These are phyloP conservation scores for Lutjanus erythropterus DNA, from an alignment of 2,113 vertebrate genomes.

Conservation along the genomic window DNA sequence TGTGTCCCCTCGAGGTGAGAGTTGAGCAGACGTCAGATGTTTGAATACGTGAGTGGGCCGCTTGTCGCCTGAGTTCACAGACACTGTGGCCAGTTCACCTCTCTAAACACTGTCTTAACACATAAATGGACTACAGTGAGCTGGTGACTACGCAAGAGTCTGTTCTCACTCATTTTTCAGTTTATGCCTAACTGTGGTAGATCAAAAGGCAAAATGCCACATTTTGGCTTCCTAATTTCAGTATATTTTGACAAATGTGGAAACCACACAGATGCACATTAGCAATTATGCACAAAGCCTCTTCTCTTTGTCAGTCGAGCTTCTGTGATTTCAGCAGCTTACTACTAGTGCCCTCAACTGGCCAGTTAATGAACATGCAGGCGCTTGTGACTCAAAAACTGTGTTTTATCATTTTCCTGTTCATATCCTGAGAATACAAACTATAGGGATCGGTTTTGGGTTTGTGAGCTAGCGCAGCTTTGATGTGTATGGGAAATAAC, in stretches of 20 bases:
- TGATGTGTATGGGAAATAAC: not conserved
- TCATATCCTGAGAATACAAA: not conserved
- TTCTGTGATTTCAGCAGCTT: constrained; percentile 20
- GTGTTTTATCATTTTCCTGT: not conserved
- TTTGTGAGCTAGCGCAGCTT: not conserved
- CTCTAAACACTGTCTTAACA: not conserved
- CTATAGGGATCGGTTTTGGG: not conserved
- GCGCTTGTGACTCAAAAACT: not conserved
- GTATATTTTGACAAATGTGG: not conserved
- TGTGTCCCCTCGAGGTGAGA: constrained; percentile 68
- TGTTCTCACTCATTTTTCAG: not conserved
- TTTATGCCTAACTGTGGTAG: not conserved
- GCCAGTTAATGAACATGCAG: constrained; percentile 13
- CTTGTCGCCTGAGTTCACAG: constrained; percentile 42
- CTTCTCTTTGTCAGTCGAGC: not conserved
- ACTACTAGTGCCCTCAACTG: constrained; percentile 72
- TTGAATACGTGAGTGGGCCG: constrained; percentile 51
- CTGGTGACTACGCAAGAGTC: not conserved
- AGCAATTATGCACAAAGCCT: not conserved
- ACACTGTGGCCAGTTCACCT: constrained; percentile 16
- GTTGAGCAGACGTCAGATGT: constrained; percentile 50
- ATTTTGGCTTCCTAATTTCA: not conserved
- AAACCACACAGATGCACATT: not conserved
- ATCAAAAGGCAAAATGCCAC: constrained; percentile 11
- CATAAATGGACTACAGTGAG: not conserved